These are phyloP conservation scores for Burhinus oedicnemus DNA, from an alignment of 2,113 vertebrate genomes.

Conservation along the genomic window DNA sequence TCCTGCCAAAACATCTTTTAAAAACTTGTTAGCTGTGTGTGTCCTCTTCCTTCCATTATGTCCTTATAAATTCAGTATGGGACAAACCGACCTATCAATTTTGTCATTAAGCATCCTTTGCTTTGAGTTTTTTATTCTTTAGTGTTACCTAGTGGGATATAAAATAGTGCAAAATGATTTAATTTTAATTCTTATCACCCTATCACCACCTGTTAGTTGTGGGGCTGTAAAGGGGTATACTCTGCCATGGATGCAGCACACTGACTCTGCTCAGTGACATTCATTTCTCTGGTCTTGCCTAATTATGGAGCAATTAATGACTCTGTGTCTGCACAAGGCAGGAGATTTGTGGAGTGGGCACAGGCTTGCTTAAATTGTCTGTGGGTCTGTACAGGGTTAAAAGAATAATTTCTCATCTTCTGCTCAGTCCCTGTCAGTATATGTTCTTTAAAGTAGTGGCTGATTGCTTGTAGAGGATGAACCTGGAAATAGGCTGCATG, in stretches of 20 bases:
- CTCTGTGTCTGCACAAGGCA: not conserved
- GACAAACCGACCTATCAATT: not conserved
- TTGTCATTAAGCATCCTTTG: not conserved
- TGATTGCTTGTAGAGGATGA: not conserved
- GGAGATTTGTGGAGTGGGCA: not conserved
- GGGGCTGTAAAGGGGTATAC: accelerated
- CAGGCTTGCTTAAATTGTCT: not conserved
- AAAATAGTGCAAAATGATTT: not conserved
- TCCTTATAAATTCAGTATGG: not conserved
- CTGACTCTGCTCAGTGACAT: not conserved
- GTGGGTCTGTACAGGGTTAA: not conserved
- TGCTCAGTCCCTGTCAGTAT: not conserved
- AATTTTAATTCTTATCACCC: not conserved
- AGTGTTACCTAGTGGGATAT: not conserved
- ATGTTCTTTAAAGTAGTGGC: not conserved
- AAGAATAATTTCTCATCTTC: not conserved
- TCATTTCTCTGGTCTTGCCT: not conserved
- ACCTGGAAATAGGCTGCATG: not conserved
- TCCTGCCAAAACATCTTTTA: not conserved
- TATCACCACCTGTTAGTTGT: not conserved
- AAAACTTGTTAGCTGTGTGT: not conserved
- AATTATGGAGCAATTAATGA: not conserved
- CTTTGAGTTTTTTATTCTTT: not conserved
- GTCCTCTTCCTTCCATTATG: not conserved
- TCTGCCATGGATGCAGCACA: not conserved